Percentiles rank a stretch among this genome's conserved stretches.
Evolutionary conservation across 2,797 vertebrate species (phyloP).

Genomic region (Aplochiton taeniatus): DNA sequence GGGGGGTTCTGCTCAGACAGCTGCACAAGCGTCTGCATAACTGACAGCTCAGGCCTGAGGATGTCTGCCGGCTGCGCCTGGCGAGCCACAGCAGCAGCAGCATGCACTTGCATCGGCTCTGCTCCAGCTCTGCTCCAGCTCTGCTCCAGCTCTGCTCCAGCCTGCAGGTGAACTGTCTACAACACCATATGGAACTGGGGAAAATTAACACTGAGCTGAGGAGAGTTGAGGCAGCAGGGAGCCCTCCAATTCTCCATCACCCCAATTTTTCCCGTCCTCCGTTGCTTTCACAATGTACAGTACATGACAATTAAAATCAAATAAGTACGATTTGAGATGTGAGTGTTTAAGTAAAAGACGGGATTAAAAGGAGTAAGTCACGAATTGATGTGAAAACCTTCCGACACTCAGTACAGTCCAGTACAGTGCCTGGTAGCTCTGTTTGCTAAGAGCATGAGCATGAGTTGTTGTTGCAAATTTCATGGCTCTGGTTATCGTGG

Average conservation of each 20-base stretch:
- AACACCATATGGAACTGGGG: conserved; percentile 96
- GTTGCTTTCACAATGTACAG: not conserved
- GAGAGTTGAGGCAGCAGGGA: conserved; percentile 84
- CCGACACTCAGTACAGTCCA: conserved; percentile 84
- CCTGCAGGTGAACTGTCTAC: conserved; percentile 99
- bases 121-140: conserved; percentile 4
- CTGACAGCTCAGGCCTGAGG: conserved; percentile 95
- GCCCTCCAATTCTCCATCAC: conserved; percentile 31
- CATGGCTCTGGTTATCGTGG: conserved; percentile 72
- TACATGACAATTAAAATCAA: too few relatives aligned
- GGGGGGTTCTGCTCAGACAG: conserved; percentile 82
- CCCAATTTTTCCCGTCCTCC: not conserved
- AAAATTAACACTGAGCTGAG: conserved; percentile 97
- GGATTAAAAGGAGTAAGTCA: conserved; percentile 57
- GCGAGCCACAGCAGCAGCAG: conserved; percentile 65
- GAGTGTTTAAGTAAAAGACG: not conserved
- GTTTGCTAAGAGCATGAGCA: conserved; percentile 73
- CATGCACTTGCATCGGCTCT: conserved; percentile 10
- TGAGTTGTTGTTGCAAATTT: conserved; percentile 26
- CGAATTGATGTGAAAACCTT: conserved; percentile 79
- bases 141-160: conserved; percentile 82
- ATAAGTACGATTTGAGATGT: too few relatives aligned
- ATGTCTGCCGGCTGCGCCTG: conserved; percentile 81
- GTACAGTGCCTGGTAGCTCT: conserved; percentile 81
- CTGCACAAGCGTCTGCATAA: conserved; percentile 91